phyloP scores from a whole-genome alignment of 2,113 vertebrate species.

The Gallinago undulata region DNA sequence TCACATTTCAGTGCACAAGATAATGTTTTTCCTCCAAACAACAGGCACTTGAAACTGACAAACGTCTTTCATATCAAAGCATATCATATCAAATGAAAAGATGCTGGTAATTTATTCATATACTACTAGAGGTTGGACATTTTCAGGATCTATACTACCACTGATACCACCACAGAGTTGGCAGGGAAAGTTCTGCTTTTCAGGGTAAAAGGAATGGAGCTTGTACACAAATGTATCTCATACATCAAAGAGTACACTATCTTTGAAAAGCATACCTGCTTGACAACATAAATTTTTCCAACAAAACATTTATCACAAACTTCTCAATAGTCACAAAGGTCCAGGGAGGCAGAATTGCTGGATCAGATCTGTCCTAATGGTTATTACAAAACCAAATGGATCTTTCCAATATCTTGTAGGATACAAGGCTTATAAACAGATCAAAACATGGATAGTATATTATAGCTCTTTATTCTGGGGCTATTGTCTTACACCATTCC shows the following conservation, averaged over 20 bases:
- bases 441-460: background rate
- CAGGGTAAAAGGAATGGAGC: background rate
- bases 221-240: background rate
- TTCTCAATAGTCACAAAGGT: background rate
- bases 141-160: background rate
- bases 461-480: background rate
- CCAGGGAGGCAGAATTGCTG: background rate
- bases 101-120: background rate
- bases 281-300: background rate
- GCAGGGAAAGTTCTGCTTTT: background rate
- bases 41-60: background rate
- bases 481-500: background rate
- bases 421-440: accelerated
- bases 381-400: background rate
- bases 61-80: background rate
- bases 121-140: background rate
- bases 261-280: background rate
- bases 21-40: background rate
- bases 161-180: background rate
- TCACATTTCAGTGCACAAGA: background rate
- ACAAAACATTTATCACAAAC: background rate
- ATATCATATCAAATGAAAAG: background rate
- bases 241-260: background rate
- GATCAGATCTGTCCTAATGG: background rate
- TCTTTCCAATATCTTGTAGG: background rate